phyloP scores from a whole-genome alignment of 1,140 invertebrate genomes.

The Nomia melanderi region DNA sequence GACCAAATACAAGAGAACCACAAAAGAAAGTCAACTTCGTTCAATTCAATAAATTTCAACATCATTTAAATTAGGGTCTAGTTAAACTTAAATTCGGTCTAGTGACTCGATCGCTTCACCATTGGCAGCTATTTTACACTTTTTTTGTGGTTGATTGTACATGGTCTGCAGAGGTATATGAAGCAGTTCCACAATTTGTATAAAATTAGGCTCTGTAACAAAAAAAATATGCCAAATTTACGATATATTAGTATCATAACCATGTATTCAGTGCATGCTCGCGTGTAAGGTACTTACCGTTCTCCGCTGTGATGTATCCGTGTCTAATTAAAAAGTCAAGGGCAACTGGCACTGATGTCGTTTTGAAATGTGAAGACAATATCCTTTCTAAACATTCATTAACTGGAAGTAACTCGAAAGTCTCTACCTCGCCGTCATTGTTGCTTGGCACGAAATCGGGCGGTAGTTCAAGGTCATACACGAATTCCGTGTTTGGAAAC shows the following conservation, averaged over 20 bases:
- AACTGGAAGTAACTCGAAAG: conserved; percentile 92
- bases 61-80: conserved; percentile 67
- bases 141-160: conserved; percentile 81
- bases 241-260: not conserved
- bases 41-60: conserved; percentile 63
- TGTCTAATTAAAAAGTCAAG: conserved; percentile 96
- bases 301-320: conserved; percentile 93
- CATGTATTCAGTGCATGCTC: not conserved
- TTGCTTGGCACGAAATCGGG: conserved; percentile 93
- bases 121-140: conserved; percentile 78
- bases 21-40: conserved; percentile 54
- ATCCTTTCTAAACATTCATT: conserved; percentile 90
- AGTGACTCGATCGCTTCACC: conserved; percentile 74
- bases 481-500: conserved; percentile 96
- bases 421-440: conserved; percentile 95
- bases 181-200: conserved; percentile 91
- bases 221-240: not conserved
- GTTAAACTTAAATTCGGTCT: conserved; percentile 64
- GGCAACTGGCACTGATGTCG: conserved; percentile 93
- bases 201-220: conserved; percentile 89
- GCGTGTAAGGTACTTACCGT: conserved; percentile 84
- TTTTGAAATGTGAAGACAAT: conserved; percentile 93
- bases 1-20: conserved; percentile 48
- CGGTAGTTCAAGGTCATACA: conserved; percentile 96
- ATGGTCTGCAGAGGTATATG: conserved; percentile 91